phyloP scores from a whole-genome alignment of 1,140 invertebrate species.

The Pachypsylla venusta region DNA sequence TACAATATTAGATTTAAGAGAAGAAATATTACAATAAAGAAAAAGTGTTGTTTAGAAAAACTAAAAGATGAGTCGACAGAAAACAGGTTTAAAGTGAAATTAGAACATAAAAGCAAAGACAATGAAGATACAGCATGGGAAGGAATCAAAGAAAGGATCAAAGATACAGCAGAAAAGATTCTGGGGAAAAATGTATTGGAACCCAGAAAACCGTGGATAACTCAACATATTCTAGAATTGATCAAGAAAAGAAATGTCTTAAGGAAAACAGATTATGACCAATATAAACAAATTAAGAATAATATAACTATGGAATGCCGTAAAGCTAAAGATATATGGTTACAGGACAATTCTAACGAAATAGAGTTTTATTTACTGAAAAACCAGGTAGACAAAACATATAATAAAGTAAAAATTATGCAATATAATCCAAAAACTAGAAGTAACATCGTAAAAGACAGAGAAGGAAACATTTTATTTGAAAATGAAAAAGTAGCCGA shows the following conservation, averaged over 20 bases:
- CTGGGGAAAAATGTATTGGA: constrained; percentile 1
- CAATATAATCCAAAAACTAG: constrained; percentile 10
- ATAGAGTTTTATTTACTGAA: neutral
- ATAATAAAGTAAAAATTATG: constrained; percentile 8
- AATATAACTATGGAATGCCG: constrained; percentile 1
- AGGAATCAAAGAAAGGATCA: neutral
- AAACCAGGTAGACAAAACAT: neutral
- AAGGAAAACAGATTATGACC: neutral
- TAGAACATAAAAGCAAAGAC: neutral
- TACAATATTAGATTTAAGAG: constrained; percentile 15
- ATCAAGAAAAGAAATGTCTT: neutral
- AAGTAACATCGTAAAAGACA: constrained; percentile 4
- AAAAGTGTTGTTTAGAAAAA: constrained; percentile 12
- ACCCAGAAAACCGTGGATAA: constrained; percentile 9
- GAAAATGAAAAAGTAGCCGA: neutral
- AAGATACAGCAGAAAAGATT: neutral
- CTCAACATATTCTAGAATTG: constrained; percentile 5
- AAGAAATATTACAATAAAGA: neutral
- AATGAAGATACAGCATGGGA: neutral
- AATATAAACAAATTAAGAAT: constrained; percentile 10
- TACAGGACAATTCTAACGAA: neutral
- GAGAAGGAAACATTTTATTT: constrained; percentile 4
- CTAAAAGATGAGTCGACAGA: constrained; percentile 8
- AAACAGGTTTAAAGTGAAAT: neutral
- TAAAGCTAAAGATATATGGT: neutral